A percentile compares a stretch with the other conserved stretches of the same genome.
phyloP scores from a whole-genome alignment of 2,797 vertebrate genomes.

The Brachyrhaphis roseni region DNA sequence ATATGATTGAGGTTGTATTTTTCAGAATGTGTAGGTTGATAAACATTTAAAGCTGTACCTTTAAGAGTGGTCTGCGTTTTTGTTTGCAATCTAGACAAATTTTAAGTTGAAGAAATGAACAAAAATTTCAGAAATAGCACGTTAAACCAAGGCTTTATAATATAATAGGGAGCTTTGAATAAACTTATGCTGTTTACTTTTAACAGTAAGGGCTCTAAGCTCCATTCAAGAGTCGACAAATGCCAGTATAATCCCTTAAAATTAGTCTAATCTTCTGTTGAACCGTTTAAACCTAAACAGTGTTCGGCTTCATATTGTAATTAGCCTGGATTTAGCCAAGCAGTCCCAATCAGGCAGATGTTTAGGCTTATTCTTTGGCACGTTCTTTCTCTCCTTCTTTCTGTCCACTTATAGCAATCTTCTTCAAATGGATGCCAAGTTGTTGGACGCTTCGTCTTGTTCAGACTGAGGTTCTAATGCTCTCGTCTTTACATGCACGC shows the following conservation, averaged over 20 bases:
- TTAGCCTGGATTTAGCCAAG: conserved; percentile 1
- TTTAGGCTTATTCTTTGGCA: conserved; percentile 9
- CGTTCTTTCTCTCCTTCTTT: background rate
- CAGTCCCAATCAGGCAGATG: conserved; percentile 4
- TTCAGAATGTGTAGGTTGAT: background rate
- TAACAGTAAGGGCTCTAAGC: background rate
- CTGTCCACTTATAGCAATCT: conserved; percentile 4
- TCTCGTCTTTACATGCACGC: background rate
- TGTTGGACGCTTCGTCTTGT: conserved; percentile 15
- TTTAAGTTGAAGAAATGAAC: background rate
- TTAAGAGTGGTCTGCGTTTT: background rate
- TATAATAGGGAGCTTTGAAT: background rate
- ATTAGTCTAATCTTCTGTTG: background rate
- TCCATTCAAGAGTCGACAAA: background rate
- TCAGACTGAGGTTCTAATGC: conserved; percentile 6
- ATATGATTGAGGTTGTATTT: background rate
- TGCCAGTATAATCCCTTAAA: background rate
- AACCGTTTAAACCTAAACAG: conserved; percentile 12
- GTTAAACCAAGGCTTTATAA: no score
- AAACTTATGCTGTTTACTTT: background rate
- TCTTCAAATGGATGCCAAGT: background rate
- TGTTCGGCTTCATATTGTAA: conserved; percentile 10
- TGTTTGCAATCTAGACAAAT: background rate
- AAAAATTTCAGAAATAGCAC: background rate
- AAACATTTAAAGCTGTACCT: background rate